phyloP scores from a whole-genome alignment of 2,113 vertebrate genomes.

The Pristiophorus japonicus region DNA sequence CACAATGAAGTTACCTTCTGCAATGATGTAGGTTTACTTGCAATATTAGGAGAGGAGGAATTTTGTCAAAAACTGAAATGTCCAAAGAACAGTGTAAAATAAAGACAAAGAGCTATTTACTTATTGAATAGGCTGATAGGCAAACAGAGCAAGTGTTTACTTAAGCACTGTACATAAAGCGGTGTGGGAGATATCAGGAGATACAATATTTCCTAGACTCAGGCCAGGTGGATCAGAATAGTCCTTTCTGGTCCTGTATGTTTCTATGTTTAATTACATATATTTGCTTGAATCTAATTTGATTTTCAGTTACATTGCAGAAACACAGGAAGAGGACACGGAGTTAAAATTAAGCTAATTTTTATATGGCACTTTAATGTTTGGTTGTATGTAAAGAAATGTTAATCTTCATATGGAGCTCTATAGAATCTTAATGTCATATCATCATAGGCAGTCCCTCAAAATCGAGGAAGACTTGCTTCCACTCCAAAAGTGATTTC shows the following conservation, averaged over 20 bases:
- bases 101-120: neutral
- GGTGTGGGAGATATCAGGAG: neutral
- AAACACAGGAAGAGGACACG: neutral
- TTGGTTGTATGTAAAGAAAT: neutral
- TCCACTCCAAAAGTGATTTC: too few relatives aligned
- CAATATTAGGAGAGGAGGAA: neutral
- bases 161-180: neutral
- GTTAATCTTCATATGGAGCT: neutral
- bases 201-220: neutral
- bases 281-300: neutral
- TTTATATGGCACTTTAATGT: neutral
- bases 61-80: neutral
- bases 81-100: neutral
- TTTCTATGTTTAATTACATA: neutral
- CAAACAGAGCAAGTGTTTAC: neutral
- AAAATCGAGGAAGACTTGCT: too few relatives aligned
- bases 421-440: neutral
- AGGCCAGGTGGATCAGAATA: neutral
- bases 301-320: slow-evolving; percentile 1
- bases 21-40: too few relatives aligned
- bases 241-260: neutral
- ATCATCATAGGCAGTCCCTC: too few relatives aligned
- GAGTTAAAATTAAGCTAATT: neutral
- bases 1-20: too few relatives aligned
- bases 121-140: neutral